Evolutionary conservation across 2,113 vertebrate species (phyloP).

Genomic region (Sceloporus undulatus): DNA sequence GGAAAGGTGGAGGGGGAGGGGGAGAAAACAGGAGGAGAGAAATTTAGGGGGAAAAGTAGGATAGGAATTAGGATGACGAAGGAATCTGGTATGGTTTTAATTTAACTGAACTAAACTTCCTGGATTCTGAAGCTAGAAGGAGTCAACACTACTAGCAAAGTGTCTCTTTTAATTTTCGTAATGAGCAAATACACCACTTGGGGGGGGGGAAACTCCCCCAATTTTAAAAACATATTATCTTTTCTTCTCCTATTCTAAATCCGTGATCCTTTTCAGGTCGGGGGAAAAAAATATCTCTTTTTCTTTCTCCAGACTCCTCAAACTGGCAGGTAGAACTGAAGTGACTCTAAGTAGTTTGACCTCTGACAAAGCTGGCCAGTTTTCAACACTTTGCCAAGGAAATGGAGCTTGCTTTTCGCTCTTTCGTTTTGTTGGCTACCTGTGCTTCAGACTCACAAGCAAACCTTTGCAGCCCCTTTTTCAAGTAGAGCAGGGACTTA

Average conservation of each 20-base stretch:
- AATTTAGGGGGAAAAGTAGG: too few relatives aligned
- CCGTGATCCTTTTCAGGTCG: constrained; percentile 15
- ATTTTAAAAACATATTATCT: neutral
- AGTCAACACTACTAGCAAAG: neutral
- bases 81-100: neutral
- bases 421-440: neutral
- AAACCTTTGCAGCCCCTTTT: neutral
- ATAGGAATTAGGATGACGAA: too few relatives aligned
- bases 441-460: neutral
- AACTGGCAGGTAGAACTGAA: constrained; percentile 22
- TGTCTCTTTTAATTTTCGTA: constrained; percentile 31
- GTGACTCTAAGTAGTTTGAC: neutral
- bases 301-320: neutral
- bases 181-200: neutral
- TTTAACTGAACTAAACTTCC: constrained; percentile 12
- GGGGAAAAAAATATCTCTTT: neutral
- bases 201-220: neutral
- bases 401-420: neutral
- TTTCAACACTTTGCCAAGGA: constrained; percentile 31
- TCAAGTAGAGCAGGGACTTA: neutral
- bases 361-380: neutral
- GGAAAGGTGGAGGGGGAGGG: too few relatives aligned
- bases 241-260: neutral
- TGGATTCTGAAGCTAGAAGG: neutral
- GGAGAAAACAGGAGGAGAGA: neutral